A percentile compares a stretch with the other conserved stretches of the same genome.
Evolutionary conservation across 2,113 vertebrate genomes (phyloP).

Genomic region (Dasypus novemcinctus): DNA sequence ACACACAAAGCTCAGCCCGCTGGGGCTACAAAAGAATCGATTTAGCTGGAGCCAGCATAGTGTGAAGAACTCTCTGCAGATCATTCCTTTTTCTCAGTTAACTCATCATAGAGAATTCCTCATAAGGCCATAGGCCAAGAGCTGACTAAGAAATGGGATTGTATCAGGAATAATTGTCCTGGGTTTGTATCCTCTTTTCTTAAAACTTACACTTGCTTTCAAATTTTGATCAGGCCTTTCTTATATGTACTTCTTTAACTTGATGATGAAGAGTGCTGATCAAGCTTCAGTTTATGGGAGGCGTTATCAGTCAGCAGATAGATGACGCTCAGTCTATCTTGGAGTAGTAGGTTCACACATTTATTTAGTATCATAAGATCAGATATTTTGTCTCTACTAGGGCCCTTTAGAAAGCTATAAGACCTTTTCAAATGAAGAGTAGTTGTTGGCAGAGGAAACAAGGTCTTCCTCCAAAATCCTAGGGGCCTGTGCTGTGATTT

Average conservation of each 20-base stretch:
- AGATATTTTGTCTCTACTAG: not conserved
- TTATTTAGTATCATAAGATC: not conserved
- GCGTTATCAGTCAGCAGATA: not conserved
- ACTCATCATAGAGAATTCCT: not conserved
- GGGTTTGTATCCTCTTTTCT: too few species aligned
- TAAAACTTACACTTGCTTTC: not conserved
- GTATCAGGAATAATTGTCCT: not conserved
- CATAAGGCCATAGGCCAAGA: too few species aligned
- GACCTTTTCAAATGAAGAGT: not conserved
- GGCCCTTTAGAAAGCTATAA: not conserved
- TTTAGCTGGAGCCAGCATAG: not conserved
- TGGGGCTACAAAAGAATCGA: not conserved
- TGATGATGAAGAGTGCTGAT: not conserved
- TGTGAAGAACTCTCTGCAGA: too few species aligned
- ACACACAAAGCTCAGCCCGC: not conserved
- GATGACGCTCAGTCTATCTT: not conserved
- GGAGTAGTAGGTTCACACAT: not conserved
- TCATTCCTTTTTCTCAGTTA: not conserved
- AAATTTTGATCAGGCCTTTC: not conserved
- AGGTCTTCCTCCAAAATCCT: not conserved
- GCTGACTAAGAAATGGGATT: not conserved
- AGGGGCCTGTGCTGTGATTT: not conserved
- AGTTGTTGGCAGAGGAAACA: not conserved
- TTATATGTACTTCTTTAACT: not conserved
- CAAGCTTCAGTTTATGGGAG: not conserved